phyloP scores from a whole-genome alignment of 2,797 vertebrate genomes.

The Falco columbarius region DNA sequence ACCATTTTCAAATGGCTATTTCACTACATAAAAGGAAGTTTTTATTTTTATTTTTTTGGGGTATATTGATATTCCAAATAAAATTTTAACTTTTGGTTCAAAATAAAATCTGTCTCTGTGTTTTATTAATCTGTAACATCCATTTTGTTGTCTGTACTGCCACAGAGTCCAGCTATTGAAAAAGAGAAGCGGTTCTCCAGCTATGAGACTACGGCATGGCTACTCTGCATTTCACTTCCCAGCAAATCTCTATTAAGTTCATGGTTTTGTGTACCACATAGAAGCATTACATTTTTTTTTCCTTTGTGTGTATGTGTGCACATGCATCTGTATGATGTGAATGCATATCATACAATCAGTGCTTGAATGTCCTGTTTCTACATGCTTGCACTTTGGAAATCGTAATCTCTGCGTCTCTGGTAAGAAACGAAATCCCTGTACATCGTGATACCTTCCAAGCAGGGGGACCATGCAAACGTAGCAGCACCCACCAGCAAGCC shows the following conservation, averaged over 20 bases:
- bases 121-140: neutral
- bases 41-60: constrained; percentile 79
- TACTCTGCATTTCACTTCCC: neutral
- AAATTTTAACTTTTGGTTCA: constrained; percentile 82
- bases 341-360: neutral
- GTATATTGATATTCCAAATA: constrained; percentile 81
- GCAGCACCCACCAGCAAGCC: neutral
- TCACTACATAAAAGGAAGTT: constrained; percentile 77
- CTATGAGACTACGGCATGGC: accelerated
- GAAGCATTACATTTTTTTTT: accelerated
- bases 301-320: neutral
- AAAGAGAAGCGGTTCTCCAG: neutral
- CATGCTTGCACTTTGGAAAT: neutral
- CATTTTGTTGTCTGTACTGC: neutral
- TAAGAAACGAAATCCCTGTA: neutral
- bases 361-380: neutral
- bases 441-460: neutral
- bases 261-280: neutral
- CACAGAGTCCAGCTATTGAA: neutral
- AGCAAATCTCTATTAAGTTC: neutral
- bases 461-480: neutral
- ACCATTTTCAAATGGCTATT: constrained; percentile 80
- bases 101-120: constrained; percentile 54
- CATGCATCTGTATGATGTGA: neutral
- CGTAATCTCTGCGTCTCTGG: neutral